Conservation (phyloP, 2,113 vertebrate genomes). For the Trinectes maculatus region DNA sequence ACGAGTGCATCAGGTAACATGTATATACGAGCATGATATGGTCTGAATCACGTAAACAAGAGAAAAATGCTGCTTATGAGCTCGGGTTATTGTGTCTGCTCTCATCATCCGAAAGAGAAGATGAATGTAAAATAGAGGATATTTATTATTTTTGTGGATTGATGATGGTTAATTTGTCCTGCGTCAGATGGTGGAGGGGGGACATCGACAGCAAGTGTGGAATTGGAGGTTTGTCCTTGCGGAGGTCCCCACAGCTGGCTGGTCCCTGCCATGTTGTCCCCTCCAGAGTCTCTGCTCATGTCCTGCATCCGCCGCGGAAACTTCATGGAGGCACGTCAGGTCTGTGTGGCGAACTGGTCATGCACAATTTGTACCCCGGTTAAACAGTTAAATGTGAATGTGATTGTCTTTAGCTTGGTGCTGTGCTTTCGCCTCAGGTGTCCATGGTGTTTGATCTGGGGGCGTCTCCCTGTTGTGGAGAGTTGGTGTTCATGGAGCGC, state of each 20-base stretch:
- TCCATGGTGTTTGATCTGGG: conserved; percentile 89
- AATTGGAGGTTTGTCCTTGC: conserved; percentile 74
- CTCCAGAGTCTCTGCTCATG: conserved; percentile 94
- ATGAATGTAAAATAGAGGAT: background rate
- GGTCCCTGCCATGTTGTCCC: conserved; percentile 93
- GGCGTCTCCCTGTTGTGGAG: conserved; percentile 85
- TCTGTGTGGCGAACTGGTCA: conserved; percentile 25
- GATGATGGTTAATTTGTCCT: background rate
- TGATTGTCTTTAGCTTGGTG: background rate
- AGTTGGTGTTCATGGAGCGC: conserved; percentile 92
- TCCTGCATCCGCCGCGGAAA: conserved; percentile 93
- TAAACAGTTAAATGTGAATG: too few relatives aligned
- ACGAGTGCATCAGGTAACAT: conserved; percentile 88
- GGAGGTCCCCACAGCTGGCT: conserved; percentile 82
- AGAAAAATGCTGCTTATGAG: too few relatives aligned
- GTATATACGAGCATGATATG: background rate
- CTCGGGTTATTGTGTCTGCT: too few relatives aligned
- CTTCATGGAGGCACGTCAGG: conserved; percentile 94
- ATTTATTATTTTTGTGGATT: background rate
- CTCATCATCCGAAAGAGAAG: too few relatives aligned
- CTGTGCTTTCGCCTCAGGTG: conserved; percentile 82
- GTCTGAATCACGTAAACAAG: too few relatives aligned
- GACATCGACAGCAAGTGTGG: conserved; percentile 45
- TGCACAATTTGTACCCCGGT: too few relatives aligned
- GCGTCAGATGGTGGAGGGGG: conserved; percentile 84